Evolutionary conservation across 2,113 vertebrate genomes (phyloP).

Genomic region (Gambusia affinis): DNA sequence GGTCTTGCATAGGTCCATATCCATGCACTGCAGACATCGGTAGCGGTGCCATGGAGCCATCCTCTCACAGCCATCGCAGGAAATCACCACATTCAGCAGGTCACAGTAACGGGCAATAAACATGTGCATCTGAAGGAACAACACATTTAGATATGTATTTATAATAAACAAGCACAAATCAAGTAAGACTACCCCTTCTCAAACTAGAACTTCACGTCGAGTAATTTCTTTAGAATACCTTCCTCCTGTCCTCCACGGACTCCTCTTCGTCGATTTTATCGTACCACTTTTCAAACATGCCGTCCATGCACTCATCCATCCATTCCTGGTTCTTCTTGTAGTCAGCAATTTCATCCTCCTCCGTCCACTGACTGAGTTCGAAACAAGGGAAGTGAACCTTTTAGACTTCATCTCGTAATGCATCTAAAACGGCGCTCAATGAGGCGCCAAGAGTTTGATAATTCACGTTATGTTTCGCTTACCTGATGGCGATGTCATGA

Average conservation of each 20-base stretch:
- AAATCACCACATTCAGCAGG: constrained; percentile 94
- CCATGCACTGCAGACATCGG: constrained; percentile 94
- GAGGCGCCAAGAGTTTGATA: background rate
- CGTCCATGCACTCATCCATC: constrained; percentile 97
- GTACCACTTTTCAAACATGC: constrained; percentile 97
- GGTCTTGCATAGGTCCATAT: constrained; percentile 98
- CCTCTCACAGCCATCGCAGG: constrained; percentile 94
- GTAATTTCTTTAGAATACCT: constrained; percentile 78
- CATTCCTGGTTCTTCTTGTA: constrained; percentile 96
- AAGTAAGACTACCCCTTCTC: background rate
- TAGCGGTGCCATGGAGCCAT: constrained; percentile 98
- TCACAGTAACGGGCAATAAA: constrained; percentile 98
- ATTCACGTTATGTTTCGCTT: constrained; percentile 21
- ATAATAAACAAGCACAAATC: background rate
- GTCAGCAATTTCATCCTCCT: constrained; percentile 95
- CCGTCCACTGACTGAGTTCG: constrained; percentile 89
- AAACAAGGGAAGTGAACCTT: constrained; percentile 12
- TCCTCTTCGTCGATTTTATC: constrained; percentile 94
- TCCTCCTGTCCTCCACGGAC: constrained; percentile 89
- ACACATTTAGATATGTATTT: background rate
- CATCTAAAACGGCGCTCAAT: background rate
- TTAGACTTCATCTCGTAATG: background rate
- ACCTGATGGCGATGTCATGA: constrained; percentile 93
- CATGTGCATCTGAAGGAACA: constrained; percentile 91
- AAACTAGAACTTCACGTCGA: background rate